A percentile compares a stretch with the other conserved stretches of the same genome.
Evolutionary conservation across 1,140 invertebrate species (phyloP).

Genomic region (Cardiocondyla obscurior): DNA sequence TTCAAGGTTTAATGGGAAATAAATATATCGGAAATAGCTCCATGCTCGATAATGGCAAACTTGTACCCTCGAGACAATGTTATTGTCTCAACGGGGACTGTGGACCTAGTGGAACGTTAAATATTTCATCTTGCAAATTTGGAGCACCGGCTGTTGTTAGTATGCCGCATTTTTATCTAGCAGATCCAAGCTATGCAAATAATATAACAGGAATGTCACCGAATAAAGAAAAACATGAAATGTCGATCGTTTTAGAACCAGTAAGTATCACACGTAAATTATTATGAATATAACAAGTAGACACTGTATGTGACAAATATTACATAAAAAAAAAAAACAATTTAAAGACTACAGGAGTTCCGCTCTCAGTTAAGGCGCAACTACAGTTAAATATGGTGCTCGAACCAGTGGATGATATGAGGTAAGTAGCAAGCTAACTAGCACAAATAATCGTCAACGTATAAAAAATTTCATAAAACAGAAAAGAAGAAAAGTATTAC

Average conservation of each 20-base stretch:
- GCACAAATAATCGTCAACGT: not conserved
- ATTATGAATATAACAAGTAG: not conserved
- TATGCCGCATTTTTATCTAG: constrained; percentile 94
- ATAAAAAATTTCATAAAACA: not conserved
- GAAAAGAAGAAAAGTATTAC: not conserved
- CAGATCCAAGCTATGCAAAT: constrained; percentile 87
- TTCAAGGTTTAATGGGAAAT: constrained; percentile 85
- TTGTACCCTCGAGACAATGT: constrained; percentile 85
- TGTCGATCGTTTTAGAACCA: constrained; percentile 89
- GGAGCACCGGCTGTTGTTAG: constrained; percentile 92
- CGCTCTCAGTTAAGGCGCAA: constrained; percentile 87
- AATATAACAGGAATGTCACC: constrained; percentile 89
- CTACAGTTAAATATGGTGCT: constrained; percentile 90
- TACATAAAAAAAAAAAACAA: constrained; percentile 19
- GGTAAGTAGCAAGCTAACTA: constrained; percentile 80
- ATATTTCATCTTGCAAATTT: constrained; percentile 88
- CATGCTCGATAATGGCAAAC: constrained; percentile 89
- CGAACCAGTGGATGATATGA: constrained; percentile 84
- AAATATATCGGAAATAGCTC: constrained; percentile 86
- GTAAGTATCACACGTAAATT: constrained; percentile 75
- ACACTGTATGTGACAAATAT: not conserved
- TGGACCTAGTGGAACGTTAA: constrained; percentile 86
- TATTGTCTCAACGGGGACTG: constrained; percentile 82
- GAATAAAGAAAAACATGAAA: constrained; percentile 87
- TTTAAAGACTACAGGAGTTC: constrained; percentile 86